Evolutionary conservation across 2,888 invertebrate species (phyloP).

Genomic region (Acanthosepion lycidas): DNA sequence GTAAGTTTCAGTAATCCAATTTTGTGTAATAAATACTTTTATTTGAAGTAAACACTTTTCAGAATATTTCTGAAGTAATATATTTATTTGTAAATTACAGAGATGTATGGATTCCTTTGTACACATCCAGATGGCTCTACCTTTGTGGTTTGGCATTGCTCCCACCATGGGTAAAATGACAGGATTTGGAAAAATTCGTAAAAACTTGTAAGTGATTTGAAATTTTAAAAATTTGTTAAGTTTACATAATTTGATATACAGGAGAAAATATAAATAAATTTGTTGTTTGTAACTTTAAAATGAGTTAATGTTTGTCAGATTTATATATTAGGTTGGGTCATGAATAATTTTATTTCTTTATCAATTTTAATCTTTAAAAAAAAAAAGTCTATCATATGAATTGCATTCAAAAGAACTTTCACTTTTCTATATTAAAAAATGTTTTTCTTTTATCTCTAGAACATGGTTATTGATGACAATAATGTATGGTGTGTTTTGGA

Average conservation of each 20-base stretch:
- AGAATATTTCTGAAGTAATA: too few species aligned
- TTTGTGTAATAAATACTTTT: neutral
- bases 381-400: neutral
- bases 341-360: too few species aligned
- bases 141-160: constrained; percentile 67
- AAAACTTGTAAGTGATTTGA: constrained; percentile 63
- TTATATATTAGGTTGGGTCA: too few species aligned
- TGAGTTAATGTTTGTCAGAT: too few species aligned
- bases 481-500: constrained; percentile 63
- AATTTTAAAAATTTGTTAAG: neutral
- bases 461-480: constrained; percentile 62
- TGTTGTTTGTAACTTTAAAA: too few species aligned
- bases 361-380: too few species aligned
- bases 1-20: neutral
- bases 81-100: constrained; percentile 50
- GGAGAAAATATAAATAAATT: too few species aligned
- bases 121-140: constrained; percentile 63
- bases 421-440: neutral
- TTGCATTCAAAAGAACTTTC: neutral
- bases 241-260: neutral
- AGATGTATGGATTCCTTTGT: constrained; percentile 63
- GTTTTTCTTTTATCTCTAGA: constrained; percentile 53
- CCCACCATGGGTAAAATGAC: constrained; percentile 68
- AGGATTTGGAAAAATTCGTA: constrained; percentile 62
- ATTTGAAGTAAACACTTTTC: too few species aligned